Evolutionary conservation across 2,113 vertebrate genomes (phyloP), one percentile per base, ranked within the genome.

Genomic region (Pelvicachromis taeniatus): DNA sequence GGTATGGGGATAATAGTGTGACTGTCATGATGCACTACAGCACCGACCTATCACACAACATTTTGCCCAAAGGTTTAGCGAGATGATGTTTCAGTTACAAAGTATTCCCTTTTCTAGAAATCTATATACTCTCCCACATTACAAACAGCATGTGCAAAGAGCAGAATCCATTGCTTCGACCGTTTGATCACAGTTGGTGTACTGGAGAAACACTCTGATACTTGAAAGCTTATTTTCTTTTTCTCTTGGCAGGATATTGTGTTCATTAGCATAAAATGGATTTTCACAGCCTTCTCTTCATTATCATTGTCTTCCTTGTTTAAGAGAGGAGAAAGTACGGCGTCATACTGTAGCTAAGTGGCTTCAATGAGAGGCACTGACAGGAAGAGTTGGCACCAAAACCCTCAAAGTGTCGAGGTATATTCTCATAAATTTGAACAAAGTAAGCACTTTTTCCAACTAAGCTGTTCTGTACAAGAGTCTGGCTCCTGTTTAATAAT

Each of bases 11-110:
- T 89, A 92, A 91, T 92, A 84, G 88, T 42, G 52, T n/a, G 48
- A 88, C 85, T 92, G 91, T 90, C 91, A 89, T 3, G 81, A 89
- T 83, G 86, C 81, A 52, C 87, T 70, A 26, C 77, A 26, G 54
- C 16, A 12, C 82, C 40, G 54, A 85, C 75, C 79, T 87, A 78
- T 91, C 88, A 59, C 85, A 81, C 16, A 55, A 40, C 61, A 78
- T 78, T 86, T 89, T 23, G 79, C 75, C 77, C 81, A 4, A 14
- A 89, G 80, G 80, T 82, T 58, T 61, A 73, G 87, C 1, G 48
- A 65, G 16, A 68, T 75, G 70, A 52, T 75, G 45, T 52, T 75
- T 75, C 48, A n/a, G 45, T 75, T 75, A 31, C 45, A 75, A 52
- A 75, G 70, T 75, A 31, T 29, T 52, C 70, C 70, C 70, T 75